A percentile compares a stretch with the other conserved stretches of the same genome.
These are phyloP conservation scores for Crocidura indochinensis DNA, from an alignment of 2,797 vertebrate genomes.

Conservation along the genomic window DNA sequence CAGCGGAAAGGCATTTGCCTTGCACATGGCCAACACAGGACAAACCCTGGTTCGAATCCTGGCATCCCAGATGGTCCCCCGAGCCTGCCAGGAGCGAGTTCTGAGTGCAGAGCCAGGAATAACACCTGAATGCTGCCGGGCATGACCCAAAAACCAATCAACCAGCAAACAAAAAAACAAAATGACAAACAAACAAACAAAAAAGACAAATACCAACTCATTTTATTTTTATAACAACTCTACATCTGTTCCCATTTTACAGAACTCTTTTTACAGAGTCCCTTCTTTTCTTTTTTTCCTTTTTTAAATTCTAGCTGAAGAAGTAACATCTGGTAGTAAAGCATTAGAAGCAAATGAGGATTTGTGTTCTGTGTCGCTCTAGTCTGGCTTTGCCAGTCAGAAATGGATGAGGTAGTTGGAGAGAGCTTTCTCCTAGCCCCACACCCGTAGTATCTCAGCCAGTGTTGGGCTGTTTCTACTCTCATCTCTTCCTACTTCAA, in stretches of 20 bases:
- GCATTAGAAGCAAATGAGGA: slow-evolving; percentile 23
- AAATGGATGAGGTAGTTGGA: neutral
- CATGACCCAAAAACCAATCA: no score
- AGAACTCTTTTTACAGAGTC: neutral
- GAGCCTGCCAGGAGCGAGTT: no score
- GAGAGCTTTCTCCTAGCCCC: neutral
- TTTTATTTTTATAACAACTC: slow-evolving; percentile 39
- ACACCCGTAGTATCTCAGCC: neutral
- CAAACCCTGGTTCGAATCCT: no score
- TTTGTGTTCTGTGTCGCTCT: neutral
- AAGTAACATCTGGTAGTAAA: slow-evolving; percentile 51
- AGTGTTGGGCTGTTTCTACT: neutral
- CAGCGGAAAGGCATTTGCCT: no score
- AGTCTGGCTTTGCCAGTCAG: slow-evolving; percentile 25
- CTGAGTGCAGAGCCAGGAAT: no score
- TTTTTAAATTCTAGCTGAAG: slow-evolving; percentile 45
- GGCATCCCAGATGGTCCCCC: no score
- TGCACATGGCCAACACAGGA: no score
- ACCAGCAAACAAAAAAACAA: no score
- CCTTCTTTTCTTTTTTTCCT: neutral
- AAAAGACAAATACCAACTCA: no score
- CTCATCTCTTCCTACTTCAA: neutral
- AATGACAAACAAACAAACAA: no score
- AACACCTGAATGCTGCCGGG: no score
- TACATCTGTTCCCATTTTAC: slow-evolving; percentile 67